Conservation (phyloP, 64 coral and sea anemone species). For the Actinia equina region DNA sequence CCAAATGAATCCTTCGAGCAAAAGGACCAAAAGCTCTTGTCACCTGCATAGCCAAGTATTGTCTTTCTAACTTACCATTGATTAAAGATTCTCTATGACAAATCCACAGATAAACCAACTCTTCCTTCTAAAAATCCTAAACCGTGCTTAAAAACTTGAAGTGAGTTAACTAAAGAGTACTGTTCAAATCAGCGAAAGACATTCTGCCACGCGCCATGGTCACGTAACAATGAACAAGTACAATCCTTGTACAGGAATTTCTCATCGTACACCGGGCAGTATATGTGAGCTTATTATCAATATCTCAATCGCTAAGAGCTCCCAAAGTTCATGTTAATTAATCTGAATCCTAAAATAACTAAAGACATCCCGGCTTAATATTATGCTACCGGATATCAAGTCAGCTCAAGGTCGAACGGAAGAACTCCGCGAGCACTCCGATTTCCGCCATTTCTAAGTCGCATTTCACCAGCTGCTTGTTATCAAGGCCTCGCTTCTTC, state of each 20-base stretch:
- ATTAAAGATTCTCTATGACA: not conserved
- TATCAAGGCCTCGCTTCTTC: not conserved
- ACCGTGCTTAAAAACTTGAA: no score
- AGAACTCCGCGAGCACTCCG: not conserved
- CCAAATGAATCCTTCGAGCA: not conserved
- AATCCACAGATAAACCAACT: not conserved
- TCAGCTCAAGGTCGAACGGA: not conserved
- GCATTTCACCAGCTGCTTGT: conserved; percentile 14
- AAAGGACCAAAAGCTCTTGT: not conserved
- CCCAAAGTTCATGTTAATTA: not conserved
- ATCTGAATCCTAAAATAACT: not conserved
- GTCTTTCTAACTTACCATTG: not conserved
- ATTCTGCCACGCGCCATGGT: not conserved
- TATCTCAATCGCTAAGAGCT: not conserved
- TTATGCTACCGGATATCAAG: not conserved
- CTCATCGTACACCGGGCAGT: not conserved
- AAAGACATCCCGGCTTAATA: not conserved
- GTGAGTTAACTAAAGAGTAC: not conserved
- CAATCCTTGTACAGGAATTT: not conserved
- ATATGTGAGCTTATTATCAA: not conserved
- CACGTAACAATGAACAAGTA: not conserved
- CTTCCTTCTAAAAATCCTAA: not conserved
- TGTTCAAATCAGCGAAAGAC: not conserved
- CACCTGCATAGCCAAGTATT: not conserved
- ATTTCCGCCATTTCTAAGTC: not conserved